Conservation (phyloP, 2,113 vertebrate genomes). For the Planiliza haematocheilus region DNA sequence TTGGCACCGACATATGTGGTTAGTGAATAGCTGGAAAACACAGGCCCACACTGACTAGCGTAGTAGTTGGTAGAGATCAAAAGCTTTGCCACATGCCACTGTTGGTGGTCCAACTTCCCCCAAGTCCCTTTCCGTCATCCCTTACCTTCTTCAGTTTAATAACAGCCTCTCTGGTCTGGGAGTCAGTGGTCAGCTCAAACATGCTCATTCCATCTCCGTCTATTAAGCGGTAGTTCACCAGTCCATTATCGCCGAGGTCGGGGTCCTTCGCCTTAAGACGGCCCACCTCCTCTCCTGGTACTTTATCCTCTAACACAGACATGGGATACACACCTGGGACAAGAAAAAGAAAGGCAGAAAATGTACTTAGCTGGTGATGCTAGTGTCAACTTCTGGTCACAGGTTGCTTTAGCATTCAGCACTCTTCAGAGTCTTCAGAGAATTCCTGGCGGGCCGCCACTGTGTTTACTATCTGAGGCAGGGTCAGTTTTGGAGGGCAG, state of each 20-base stretch:
- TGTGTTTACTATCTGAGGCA: conserved; percentile 62
- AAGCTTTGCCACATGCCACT: too few relatives aligned
- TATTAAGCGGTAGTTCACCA: conserved; percentile 91
- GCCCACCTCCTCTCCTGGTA: conserved; percentile 94
- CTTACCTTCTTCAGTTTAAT: conserved; percentile 96
- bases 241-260: conserved; percentile 94
- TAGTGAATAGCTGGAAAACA: too few relatives aligned
- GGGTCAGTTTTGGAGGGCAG: conserved; percentile 67
- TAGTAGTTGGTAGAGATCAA: too few relatives aligned
- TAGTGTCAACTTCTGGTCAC: conserved; percentile 14
- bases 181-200: conserved; percentile 94
- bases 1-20: too few relatives aligned
- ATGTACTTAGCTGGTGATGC: not conserved
- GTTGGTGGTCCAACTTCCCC: too few relatives aligned
- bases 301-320: conserved; percentile 92
- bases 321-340: conserved; percentile 93
- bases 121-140: not conserved
- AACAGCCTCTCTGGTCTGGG: conserved; percentile 94
- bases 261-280: conserved; percentile 95
- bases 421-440: conserved; percentile 31
- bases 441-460: conserved; percentile 42
- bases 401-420: conserved; percentile 25
- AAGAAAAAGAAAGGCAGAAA: not conserved
- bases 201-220: conserved; percentile 91
- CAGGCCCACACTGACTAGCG: too few relatives aligned